Conservation (phyloP, 2,797 vertebrate genomes). For the Apodemus agrarius region DNA sequence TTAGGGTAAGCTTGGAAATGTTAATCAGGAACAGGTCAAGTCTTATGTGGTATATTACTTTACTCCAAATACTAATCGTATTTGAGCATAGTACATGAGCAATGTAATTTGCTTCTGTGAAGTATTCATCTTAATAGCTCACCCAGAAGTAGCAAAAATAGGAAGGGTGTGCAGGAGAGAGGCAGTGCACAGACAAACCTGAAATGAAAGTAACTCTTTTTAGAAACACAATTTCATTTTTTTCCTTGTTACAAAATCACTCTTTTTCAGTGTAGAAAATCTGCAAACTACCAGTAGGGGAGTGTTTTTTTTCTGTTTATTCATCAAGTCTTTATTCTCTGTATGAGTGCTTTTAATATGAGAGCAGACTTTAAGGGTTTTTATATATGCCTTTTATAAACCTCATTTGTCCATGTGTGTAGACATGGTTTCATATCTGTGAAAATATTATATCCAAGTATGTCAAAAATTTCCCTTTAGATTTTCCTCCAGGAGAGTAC, state of each 20-base stretch:
- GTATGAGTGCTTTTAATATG: background rate
- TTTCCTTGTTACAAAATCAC: slow-evolving; percentile 26
- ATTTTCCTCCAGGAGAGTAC: slow-evolving; percentile 47
- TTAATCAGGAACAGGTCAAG: background rate
- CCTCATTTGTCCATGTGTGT: background rate
- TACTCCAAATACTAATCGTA: background rate
- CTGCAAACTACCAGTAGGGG: background rate
- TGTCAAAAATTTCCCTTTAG: background rate
- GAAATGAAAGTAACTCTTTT: background rate
- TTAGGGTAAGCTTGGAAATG: background rate
- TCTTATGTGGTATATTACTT: background rate
- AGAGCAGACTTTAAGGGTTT: background rate
- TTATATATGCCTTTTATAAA: background rate
- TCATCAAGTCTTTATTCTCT: background rate
- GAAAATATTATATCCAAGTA: slow-evolving; percentile 37
- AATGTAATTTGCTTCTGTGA: background rate
- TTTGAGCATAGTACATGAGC: background rate
- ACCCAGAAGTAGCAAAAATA: background rate
- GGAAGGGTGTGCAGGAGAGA: background rate
- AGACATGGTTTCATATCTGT: slow-evolving; percentile 23
- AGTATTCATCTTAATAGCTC: background rate
- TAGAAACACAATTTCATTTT: background rate
- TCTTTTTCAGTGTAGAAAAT: slow-evolving; percentile 39
- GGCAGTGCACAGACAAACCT: background rate
- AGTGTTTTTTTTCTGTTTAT: background rate